A percentile compares a stretch with the other conserved stretches of the same genome.
phyloP scores from a whole-genome alignment of 2,888 invertebrate genomes.

The Sepioteuthis lessoniana region DNA sequence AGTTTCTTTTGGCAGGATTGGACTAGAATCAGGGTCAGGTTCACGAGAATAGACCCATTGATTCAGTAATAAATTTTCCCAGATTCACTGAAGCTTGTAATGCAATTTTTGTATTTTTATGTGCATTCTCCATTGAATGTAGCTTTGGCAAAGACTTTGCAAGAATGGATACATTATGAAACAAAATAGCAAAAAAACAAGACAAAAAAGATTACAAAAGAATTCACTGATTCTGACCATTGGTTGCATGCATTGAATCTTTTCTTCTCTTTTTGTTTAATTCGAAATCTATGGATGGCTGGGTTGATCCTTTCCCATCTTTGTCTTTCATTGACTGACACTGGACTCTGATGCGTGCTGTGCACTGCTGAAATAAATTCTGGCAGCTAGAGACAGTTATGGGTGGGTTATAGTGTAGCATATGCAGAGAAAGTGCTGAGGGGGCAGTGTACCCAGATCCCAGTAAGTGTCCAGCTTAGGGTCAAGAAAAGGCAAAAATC shows the following conservation, averaged over 20 bases:
- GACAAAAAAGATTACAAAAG: accelerated
- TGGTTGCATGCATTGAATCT: not conserved
- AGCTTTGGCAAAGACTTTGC: not conserved
- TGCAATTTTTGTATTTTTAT: not conserved
- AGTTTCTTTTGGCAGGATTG: not conserved
- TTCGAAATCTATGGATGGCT: not conserved
- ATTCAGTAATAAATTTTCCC: not conserved
- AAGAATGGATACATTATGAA: not conserved
- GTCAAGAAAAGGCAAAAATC: not conserved
- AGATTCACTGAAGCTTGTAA: not conserved
- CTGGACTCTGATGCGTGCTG: not conserved
- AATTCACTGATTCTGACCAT: not conserved
- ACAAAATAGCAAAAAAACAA: not conserved
- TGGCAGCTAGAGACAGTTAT: not conserved
- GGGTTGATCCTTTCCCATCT: not conserved
- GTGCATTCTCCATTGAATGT: not conserved
- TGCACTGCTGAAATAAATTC: not conserved
- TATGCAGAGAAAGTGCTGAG: not conserved
- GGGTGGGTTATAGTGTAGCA: not conserved
- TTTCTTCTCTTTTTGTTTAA: not conserved
- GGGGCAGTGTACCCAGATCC: not conserved
- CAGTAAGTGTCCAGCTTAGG: not conserved
- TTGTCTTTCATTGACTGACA: not conserved
- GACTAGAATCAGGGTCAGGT: not conserved
- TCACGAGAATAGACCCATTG: not conserved